These are phyloP conservation scores for Pontoporia blainvillei DNA, from an alignment of 2,113 vertebrate species.

Conservation along the genomic window DNA sequence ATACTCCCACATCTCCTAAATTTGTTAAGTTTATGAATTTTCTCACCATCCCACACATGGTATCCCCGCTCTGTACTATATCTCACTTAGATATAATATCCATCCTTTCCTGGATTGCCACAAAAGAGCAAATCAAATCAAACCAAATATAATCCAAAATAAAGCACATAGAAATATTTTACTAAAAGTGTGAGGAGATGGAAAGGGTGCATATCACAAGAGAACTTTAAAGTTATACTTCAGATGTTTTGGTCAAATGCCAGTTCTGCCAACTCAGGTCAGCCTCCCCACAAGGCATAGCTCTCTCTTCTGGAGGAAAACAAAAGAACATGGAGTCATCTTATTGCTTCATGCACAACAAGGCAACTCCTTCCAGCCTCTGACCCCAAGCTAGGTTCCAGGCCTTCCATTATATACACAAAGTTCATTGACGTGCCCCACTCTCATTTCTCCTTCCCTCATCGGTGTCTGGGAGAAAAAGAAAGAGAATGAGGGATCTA, in stretches of 20 bases:
- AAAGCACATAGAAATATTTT: background rate
- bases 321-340: background rate
- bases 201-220: background rate
- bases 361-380: background rate
- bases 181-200: background rate
- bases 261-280: background rate
- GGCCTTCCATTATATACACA: background rate
- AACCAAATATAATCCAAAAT: background rate
- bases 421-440: background rate
- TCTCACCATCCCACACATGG: constrained; percentile 15
- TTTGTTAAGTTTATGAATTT: constrained; percentile 23
- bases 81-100: background rate
- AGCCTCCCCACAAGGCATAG: background rate
- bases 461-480: background rate
- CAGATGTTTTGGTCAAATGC: background rate
- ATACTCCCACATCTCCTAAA: background rate
- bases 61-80: background rate
- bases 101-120: background rate
- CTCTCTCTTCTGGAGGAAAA: background rate
- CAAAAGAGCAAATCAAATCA: constrained; percentile 26
- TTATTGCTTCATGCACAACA: background rate
- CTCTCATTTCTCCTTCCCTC: background rate
- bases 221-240: background rate
- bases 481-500: background rate
- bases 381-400: background rate